Evolutionary conservation across 2,113 vertebrate species (phyloP), one percentile per base, ranked within the genome.

Genomic region (Bothrops jararaca): DNA sequence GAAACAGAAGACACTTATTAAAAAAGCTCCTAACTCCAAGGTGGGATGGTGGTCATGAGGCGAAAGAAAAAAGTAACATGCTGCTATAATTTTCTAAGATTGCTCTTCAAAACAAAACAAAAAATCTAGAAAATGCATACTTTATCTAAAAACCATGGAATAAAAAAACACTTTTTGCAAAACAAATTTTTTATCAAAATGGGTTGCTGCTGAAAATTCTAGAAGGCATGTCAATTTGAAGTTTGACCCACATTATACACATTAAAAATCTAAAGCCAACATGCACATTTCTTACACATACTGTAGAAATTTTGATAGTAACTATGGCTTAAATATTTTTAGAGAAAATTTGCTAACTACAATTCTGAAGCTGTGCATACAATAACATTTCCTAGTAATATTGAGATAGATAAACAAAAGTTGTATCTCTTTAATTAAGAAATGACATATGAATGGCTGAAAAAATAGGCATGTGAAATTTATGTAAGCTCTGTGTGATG

Each of bases 401-500:
- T 53, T 34, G 6, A 74, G 86, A 22, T 22, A 86, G 45, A 0
- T 0, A 92, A 15, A 6, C 15, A 92, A 92, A 94, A 39, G 45
- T 42, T 94, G 11, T n/a, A 85, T 91, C 45, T 90, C 23, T 60
- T 48, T 18, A 23, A 88, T 90, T 85, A 93, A 91, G 8, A 92
- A 93, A 91, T 92, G 92, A 60, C 26, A 91, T 6, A 29, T 0
- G 11, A 95, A 92, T 90, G 23, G 94, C 11, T 26, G 89, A 94
- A 95, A 26, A 93, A 93, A 26, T 18, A 0, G 88, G 52, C 91
- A 93, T 45, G 88, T 74, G 89, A 89, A 85, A 39, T 88, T 95
- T 92, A 91, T 5, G 1, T 5, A 95, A 57, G 93, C 89, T 93
- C 58, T 89, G 53, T 69, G 89, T 92, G 93, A 97, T 96, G 89